Evolutionary conservation across 1,140 invertebrate genomes (phyloP).

Genomic region (Brachionus calyciflorus): DNA sequence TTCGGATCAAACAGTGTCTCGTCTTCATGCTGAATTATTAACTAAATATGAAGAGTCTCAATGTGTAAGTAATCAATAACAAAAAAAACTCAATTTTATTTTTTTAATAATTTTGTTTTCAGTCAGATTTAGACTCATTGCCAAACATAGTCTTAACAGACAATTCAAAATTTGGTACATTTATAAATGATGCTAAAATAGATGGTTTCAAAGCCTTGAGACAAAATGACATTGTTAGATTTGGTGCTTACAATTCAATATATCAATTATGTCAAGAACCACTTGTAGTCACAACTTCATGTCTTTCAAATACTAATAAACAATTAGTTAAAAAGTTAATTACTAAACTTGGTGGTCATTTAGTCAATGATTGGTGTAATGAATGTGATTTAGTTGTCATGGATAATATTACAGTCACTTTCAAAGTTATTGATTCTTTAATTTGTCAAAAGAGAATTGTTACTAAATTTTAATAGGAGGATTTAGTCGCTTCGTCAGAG

Average conservation of each 20-base stretch:
- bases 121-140: conserved; percentile 29
- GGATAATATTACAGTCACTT: conserved; percentile 67
- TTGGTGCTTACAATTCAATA: conserved; percentile 58
- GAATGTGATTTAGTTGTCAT: conserved; percentile 68
- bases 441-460: conserved; percentile 67
- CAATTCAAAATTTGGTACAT: conserved; percentile 61
- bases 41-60: conserved; percentile 1
- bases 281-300: conserved; percentile 54
- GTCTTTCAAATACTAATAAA: conserved; percentile 52
- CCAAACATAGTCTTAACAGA: conserved; percentile 57
- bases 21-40: conserved; percentile 29
- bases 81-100: background rate
- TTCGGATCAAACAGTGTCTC: conserved; percentile 36
- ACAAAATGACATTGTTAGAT: conserved; percentile 56
- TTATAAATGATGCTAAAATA: conserved; percentile 53
- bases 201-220: conserved; percentile 51
- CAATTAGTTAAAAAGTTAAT: conserved; percentile 51
- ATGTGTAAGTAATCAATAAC: background rate
- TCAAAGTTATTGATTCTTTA: conserved; percentile 69
- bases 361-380: conserved; percentile 58
- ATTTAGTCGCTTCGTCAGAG: conserved; percentile 61
- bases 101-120: background rate
- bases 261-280: conserved; percentile 59
- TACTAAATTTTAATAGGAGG: conserved; percentile 65
- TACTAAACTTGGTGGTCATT: conserved; percentile 56